Evolutionary conservation across 2,113 vertebrate genomes (phyloP).

Genomic region (Cyrtonyx montezumae): DNA sequence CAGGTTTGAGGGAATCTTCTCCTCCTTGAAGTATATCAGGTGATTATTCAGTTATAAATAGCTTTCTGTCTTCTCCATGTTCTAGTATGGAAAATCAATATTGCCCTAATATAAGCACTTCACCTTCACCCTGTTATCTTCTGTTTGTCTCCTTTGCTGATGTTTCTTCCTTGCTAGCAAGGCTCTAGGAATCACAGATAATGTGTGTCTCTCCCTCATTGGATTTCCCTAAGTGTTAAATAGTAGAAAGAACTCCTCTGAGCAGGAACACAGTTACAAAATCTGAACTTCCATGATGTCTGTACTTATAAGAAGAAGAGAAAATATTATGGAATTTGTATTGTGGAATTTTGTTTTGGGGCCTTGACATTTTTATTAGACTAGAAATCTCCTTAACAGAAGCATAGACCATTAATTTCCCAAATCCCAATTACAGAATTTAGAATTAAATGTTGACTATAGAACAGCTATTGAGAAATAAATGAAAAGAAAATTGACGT

Average conservation of each 20-base stretch:
- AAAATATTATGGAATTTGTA: background rate
- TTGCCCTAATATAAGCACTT: background rate
- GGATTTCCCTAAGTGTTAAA: background rate
- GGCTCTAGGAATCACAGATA: background rate
- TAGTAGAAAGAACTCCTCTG: background rate
- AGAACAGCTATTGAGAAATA: background rate
- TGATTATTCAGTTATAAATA: background rate
- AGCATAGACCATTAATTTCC: background rate
- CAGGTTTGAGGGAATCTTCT: background rate
- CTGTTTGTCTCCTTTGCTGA: background rate
- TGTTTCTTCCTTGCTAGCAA: background rate
- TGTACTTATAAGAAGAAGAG: background rate
- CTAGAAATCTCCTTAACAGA: background rate
- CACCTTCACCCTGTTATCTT: background rate
- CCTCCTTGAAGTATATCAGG: background rate
- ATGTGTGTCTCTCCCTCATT: background rate
- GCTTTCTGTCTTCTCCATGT: background rate
- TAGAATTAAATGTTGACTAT: background rate
- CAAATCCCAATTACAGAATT: background rate
- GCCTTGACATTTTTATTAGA: background rate
- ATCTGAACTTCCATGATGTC: background rate
- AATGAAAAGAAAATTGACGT: background rate
- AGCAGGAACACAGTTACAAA: background rate
- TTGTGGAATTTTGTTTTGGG: background rate
- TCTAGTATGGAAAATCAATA: background rate